phyloP scores from a whole-genome alignment of 2,888 invertebrate species.

The Dicroscelio sp. region DNA sequence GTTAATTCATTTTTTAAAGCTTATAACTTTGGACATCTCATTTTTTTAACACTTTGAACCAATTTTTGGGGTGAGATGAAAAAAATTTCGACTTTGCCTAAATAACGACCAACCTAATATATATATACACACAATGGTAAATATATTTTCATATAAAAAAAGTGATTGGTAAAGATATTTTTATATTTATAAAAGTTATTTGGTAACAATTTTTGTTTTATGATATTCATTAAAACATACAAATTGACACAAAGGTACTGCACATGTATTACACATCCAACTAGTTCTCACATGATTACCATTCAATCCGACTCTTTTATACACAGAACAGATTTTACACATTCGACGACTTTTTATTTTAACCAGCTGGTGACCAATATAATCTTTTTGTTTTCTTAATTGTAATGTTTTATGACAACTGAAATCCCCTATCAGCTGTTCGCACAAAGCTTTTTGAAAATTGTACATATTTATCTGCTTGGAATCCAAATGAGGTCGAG shows the following conservation, averaged over 20 bases:
- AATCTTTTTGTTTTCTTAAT: neutral
- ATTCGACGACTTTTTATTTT: neutral
- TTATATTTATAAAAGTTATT: too few species aligned
- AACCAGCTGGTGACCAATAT: neutral
- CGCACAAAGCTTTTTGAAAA: constrained; percentile 11
- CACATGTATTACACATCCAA: constrained; percentile 32
- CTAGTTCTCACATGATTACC: constrained; percentile 18
- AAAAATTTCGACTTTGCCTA: too few species aligned
- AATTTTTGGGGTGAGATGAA: too few species aligned
- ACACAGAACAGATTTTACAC: neutral
- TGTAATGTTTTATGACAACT: neutral
- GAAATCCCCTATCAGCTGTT: constrained; percentile 39
- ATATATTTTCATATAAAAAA: too few species aligned
- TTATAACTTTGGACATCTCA: too few species aligned
- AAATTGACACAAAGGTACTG: constrained; percentile 9
- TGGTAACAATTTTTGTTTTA: too few species aligned
- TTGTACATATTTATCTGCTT: neutral
- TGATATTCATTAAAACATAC: neutral
- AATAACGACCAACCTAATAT: too few species aligned
- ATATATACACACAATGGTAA: too few species aligned
- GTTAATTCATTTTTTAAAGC: too few species aligned
- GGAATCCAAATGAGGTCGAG: constrained; percentile 9
- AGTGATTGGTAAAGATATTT: too few species aligned
- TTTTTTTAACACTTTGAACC: too few species aligned
- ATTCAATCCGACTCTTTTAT: neutral